Percentiles rank a stretch among this genome's conserved stretches.
phyloP scores from a whole-genome alignment of 2,797 vertebrate genomes.

The Lepilemur septentrionalis region DNA sequence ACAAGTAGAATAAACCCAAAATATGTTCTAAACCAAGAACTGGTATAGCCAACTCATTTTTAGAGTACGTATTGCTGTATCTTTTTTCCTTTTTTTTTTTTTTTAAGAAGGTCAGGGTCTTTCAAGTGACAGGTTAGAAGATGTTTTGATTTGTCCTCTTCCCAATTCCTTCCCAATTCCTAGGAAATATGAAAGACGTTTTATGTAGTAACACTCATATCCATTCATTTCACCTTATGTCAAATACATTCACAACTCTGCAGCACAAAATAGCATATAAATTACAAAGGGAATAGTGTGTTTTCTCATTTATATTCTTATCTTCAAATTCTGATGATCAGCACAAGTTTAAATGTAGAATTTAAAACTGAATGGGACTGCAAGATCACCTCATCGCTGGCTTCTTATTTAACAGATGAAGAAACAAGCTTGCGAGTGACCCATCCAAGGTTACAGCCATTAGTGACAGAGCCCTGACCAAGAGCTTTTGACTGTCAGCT shows the following conservation, averaged over 20 bases:
- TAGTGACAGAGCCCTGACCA: neutral
- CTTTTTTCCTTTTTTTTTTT: neutral
- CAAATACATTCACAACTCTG: conserved; percentile 63
- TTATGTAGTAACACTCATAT: conserved; percentile 62
- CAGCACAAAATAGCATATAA: conserved; percentile 59
- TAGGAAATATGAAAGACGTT: conserved; percentile 53
- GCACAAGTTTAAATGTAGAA: conserved; percentile 55
- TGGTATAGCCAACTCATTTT: neutral
- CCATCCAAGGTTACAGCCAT: neutral
- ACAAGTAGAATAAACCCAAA: neutral
- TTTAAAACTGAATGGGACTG: conserved; percentile 25
- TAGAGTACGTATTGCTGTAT: neutral
- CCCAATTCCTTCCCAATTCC: neutral
- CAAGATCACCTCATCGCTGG: neutral
- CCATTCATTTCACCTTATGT: conserved; percentile 68
- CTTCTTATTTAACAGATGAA: conserved; percentile 56
- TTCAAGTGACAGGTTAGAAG: conserved; percentile 45
- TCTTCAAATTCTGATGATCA: conserved; percentile 57
- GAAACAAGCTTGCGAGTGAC: conserved; percentile 17
- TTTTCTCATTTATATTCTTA: conserved; percentile 62
- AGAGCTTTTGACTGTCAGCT: neutral
- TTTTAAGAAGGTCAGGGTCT: neutral
- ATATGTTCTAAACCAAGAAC: conserved; percentile 1
- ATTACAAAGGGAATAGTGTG: conserved; percentile 60
- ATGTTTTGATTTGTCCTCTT: conserved; percentile 52